These are phyloP conservation scores for Anthrax anthrax DNA, from an alignment of 2,888 invertebrate species.

Conservation along the genomic window DNA sequence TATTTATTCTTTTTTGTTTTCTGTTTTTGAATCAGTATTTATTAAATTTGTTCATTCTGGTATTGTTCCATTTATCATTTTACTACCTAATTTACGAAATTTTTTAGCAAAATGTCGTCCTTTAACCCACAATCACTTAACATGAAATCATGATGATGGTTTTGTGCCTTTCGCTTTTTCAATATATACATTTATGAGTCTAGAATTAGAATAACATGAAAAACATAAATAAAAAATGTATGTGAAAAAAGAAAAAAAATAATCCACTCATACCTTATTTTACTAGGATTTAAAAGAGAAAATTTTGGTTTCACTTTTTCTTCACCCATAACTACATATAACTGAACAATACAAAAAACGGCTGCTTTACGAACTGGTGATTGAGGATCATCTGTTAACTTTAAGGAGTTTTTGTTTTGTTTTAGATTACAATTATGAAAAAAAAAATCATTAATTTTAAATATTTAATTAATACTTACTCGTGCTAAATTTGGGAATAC, in stretches of 20 bases:
- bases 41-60: slow-evolving; percentile 15
- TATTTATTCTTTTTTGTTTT: too few species aligned
- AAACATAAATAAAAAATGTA: background rate
- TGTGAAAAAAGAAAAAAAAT: too few species aligned
- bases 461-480: slow-evolving; percentile 36
- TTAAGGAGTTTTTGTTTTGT: too few species aligned
- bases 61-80: slow-evolving; percentile 18
- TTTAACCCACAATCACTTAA: slow-evolving; percentile 22
- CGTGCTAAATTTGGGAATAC: slow-evolving; percentile 81
- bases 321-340: slow-evolving; percentile 81
- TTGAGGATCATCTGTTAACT: slow-evolving; percentile 84
- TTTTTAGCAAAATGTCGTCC: slow-evolving; percentile 20
- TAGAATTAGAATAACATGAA: slow-evolving; percentile 9
- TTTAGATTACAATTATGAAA: too few species aligned
- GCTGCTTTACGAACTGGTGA: slow-evolving; percentile 91
- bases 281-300: slow-evolving; percentile 70
- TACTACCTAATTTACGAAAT: slow-evolving; percentile 17
- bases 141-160: slow-evolving; percentile 20
- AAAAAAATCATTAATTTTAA: slow-evolving; percentile 7
- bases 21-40: background rate
- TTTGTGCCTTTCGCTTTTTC: slow-evolving; percentile 17
- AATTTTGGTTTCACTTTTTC: slow-evolving; percentile 70
- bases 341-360: slow-evolving; percentile 92
- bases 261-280: slow-evolving; percentile 40
- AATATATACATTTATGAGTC: slow-evolving; percentile 21